A percentile compares a stretch with the other conserved stretches of the same genome.
These are phyloP conservation scores for Stictonetta naevosa DNA, from an alignment of 2,113 vertebrate species.

Conservation along the genomic window DNA sequence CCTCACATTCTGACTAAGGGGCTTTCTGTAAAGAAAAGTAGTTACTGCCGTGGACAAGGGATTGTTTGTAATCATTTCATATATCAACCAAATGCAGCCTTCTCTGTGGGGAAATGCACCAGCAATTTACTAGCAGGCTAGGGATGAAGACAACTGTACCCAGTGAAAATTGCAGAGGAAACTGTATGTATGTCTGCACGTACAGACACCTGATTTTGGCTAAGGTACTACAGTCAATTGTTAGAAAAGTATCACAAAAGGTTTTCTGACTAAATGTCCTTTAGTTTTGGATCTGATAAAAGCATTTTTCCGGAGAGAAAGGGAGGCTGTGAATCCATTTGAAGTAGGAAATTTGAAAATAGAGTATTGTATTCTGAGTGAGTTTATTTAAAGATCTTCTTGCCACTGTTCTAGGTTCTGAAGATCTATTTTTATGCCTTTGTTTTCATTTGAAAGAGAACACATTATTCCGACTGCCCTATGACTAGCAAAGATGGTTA, in stretches of 20 bases:
- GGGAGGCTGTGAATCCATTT: neutral
- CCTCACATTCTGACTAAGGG: neutral
- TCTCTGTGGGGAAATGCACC: constrained; percentile 2
- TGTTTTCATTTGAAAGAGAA: constrained; percentile 63
- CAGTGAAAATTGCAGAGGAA: neutral
- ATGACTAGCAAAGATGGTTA: constrained; percentile 34
- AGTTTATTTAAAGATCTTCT: constrained; percentile 60
- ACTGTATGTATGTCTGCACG: neutral
- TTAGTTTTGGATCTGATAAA: neutral
- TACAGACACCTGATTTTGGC: neutral
- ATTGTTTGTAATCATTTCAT: constrained; percentile 22
- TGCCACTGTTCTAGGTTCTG: constrained; percentile 8
- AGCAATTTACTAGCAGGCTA: constrained; percentile 3
- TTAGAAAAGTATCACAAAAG: neutral
- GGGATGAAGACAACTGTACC: neutral
- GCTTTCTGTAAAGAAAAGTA: neutral
- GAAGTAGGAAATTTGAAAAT: constrained; percentile 21
- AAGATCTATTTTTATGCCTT: constrained; percentile 64
- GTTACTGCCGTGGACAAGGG: neutral
- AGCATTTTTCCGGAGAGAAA: neutral
- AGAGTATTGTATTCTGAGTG: constrained; percentile 14
- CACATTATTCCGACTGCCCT: constrained; percentile 49
- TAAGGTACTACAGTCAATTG: neutral
- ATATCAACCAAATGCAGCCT: neutral
- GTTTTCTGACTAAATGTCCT: neutral